These are phyloP conservation scores for Sus cebifrons DNA, from an alignment of 2,797 vertebrate genomes.

Conservation along the genomic window DNA sequence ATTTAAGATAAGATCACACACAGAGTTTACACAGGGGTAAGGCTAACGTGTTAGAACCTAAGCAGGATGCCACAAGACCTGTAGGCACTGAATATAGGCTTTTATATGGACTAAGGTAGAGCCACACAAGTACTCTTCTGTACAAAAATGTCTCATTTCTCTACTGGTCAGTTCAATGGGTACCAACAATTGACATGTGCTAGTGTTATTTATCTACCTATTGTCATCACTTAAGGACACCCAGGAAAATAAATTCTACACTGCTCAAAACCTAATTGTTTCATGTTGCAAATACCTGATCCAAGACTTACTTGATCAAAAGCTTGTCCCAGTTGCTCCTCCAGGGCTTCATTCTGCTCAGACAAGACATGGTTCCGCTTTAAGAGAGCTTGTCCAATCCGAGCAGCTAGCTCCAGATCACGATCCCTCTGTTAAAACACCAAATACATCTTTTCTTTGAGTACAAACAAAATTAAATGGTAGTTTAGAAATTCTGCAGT, in stretches of 20 bases:
- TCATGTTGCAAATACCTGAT: background rate
- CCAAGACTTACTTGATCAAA: constrained; percentile 94
- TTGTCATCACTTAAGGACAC: background rate
- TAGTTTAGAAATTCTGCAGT: constrained; percentile 48
- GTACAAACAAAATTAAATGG: constrained; percentile 20
- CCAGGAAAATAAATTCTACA: constrained; percentile 2
- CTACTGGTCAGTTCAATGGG: background rate
- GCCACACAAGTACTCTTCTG: background rate
- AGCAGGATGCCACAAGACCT: background rate
- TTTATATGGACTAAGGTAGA: background rate
- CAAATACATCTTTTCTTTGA: constrained; percentile 56
- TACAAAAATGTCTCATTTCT: constrained; percentile 1
- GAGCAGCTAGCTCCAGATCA: constrained; percentile 97
- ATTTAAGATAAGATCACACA: constrained; percentile 54
- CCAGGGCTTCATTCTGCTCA: constrained; percentile 96
- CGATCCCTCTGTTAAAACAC: constrained; percentile 95
- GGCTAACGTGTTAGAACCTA: background rate
- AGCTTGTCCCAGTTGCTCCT: constrained; percentile 96
- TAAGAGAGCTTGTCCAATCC: constrained; percentile 98
- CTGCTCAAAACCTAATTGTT: background rate
- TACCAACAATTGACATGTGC: background rate
- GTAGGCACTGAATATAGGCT: background rate
- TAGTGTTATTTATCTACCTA: background rate
- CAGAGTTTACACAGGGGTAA: background rate
- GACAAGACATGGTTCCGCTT: constrained; percentile 96